Evolutionary conservation across 2,797 vertebrate genomes (phyloP).

Genomic region (Poeciliopsis turneri): DNA sequence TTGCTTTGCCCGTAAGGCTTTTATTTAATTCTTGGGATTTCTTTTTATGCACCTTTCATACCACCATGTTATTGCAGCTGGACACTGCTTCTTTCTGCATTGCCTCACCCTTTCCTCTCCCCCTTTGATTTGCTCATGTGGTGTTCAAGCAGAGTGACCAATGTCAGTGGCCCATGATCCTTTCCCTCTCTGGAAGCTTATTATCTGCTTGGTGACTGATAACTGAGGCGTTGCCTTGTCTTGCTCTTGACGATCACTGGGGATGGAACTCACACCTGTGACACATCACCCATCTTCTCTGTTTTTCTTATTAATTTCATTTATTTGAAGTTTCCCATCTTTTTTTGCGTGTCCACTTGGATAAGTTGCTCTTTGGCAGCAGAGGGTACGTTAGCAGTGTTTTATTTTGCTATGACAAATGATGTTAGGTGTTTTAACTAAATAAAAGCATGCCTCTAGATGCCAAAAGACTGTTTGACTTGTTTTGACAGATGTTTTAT

Average conservation of each 20-base stretch:
- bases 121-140: slow-evolving; percentile 69
- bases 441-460: slow-evolving; percentile 17
- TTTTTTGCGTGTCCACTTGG: not conserved
- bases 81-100: slow-evolving; percentile 35
- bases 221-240: slow-evolving; percentile 60
- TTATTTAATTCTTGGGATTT: not conserved
- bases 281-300: slow-evolving; percentile 54
- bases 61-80: slow-evolving; percentile 7
- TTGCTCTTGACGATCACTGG: slow-evolving; percentile 68
- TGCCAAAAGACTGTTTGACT: slow-evolving; percentile 13
- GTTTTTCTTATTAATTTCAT: slow-evolving; percentile 15
- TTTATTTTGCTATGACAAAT: slow-evolving; percentile 24
- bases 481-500: slow-evolving; percentile 54
- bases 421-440: slow-evolving; percentile 29
- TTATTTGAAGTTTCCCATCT: slow-evolving; percentile 37
- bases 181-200: slow-evolving; percentile 76
- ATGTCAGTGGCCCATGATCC: slow-evolving; percentile 73
- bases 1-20: not conserved
- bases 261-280: slow-evolving; percentile 73
- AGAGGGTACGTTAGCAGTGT: slow-evolving; percentile 15
- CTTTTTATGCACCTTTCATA: not conserved
- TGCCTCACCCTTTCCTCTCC: slow-evolving; percentile 32
- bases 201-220: slow-evolving; percentile 80
- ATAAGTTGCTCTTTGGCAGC: slow-evolving; percentile 14
- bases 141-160: slow-evolving; percentile 65